Percentiles rank a stretch among this genome's conserved stretches.
Conservation (phyloP, 2,113 vertebrate genomes). For the Colinus virginianus region DNA sequence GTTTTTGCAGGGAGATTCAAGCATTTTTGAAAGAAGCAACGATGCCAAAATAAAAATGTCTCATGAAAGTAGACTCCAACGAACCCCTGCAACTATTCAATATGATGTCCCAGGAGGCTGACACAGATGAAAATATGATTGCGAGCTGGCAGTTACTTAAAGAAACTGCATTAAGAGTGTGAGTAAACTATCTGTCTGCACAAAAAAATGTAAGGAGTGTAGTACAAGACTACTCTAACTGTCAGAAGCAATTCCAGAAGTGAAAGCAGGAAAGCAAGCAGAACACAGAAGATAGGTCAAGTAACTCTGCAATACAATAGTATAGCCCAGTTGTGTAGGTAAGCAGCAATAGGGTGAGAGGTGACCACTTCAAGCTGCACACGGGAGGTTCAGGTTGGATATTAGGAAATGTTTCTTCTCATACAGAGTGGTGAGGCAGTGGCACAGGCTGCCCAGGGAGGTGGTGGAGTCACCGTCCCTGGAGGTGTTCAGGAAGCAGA, state of each 20-base stretch:
- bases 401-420: no score
- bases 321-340: fast-evolving
- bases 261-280: neutral
- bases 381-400: no score
- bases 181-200: neutral
- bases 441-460: no score
- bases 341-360: no score
- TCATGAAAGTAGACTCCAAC: neutral
- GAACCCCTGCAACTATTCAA: neutral
- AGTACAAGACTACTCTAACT: neutral
- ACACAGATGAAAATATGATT: neutral
- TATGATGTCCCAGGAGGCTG: neutral
- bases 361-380: no score
- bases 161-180: neutral
- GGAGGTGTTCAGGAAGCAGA: no score
- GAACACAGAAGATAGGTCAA: neutral
- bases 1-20: neutral
- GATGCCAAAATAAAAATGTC: neutral
- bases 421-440: no score
- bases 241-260: neutral
- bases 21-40: neutral
- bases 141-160: neutral
- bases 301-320: neutral
- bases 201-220: neutral
- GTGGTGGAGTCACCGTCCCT: no score